Percentiles rank a stretch among this genome's conserved stretches.
Evolutionary conservation across 53 echinoderm and acorn worm species (phyloP).

Genomic region (Echinometra lucunter): DNA sequence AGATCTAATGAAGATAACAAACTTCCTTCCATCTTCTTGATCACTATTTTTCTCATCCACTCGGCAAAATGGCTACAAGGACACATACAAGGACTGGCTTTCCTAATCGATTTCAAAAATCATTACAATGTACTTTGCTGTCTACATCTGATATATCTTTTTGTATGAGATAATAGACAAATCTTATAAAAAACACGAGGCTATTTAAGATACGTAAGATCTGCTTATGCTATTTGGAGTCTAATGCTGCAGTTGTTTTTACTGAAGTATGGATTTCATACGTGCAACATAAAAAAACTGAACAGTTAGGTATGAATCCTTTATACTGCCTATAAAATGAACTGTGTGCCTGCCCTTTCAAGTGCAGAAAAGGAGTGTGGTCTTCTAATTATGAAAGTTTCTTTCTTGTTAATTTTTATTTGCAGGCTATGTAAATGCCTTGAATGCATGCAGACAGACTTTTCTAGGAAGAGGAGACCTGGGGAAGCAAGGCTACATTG

Average conservation of each 20-base stretch:
- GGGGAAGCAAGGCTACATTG: constrained; percentile 5
- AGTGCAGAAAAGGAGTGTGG: background rate
- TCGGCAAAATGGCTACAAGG: background rate
- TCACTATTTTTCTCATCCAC: background rate
- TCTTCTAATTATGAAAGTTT: background rate
- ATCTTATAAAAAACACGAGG: too few relatives aligned
- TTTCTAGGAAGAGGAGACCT: background rate
- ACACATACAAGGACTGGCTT: background rate
- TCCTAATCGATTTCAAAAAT: background rate
- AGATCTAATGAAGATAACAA: constrained; percentile 29
- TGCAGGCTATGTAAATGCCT: background rate
- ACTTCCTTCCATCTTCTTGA: background rate
- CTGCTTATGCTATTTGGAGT: too few relatives aligned
- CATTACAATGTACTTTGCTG: background rate
- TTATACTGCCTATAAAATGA: too few relatives aligned
- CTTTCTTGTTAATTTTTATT: background rate
- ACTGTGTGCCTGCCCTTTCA: too few relatives aligned
- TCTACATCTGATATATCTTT: background rate
- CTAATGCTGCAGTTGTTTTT: too few relatives aligned
- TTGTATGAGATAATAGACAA: background rate
- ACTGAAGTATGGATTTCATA: too few relatives aligned
- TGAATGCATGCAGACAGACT: background rate
- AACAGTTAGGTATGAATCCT: too few relatives aligned
- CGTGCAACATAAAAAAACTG: too few relatives aligned
- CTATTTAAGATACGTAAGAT: too few relatives aligned